These are phyloP conservation scores for Bufo bufo DNA, from an alignment of 2,113 vertebrate species.

Conservation along the genomic window DNA sequence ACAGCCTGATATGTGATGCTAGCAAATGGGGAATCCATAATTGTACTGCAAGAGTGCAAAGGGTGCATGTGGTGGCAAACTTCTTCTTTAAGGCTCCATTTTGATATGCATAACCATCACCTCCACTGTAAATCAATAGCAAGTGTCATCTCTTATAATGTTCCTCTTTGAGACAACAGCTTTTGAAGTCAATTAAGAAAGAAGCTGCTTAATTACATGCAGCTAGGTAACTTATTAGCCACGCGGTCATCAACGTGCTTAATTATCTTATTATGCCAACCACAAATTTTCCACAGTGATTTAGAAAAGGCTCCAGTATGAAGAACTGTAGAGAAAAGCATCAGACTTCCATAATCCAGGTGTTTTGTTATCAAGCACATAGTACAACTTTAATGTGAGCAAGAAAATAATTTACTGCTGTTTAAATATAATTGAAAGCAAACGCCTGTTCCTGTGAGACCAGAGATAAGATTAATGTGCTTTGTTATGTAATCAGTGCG, in stretches of 20 bases:
- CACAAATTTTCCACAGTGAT: background rate
- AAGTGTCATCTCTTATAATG: slow-evolving; percentile 12
- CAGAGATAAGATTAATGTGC: background rate
- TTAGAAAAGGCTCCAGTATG: background rate
- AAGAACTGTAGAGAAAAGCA: background rate
- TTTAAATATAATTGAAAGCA: background rate
- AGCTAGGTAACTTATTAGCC: slow-evolving; percentile 43
- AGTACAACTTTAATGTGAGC: background rate
- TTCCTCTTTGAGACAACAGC: slow-evolving; percentile 17
- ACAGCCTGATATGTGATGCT: background rate
- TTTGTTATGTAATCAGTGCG: background rate
- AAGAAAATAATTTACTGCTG: background rate
- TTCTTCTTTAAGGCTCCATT: background rate
- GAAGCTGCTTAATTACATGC: slow-evolving; percentile 23
- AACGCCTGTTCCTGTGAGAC: background rate
- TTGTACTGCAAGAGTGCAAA: too few species aligned
- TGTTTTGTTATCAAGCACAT: background rate
- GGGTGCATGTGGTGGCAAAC: background rate
- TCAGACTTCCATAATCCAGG: background rate
- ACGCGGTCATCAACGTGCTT: slow-evolving; percentile 12
- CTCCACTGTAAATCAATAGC: slow-evolving; percentile 1
- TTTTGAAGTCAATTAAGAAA: slow-evolving; percentile 48
- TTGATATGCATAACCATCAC: slow-evolving; percentile 11
- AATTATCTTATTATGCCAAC: slow-evolving; percentile 2
- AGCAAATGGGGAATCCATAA: background rate